Evolutionary conservation across 1,140 invertebrate species (phyloP), one percentile per base, ranked within the genome.

Genomic region (Pseudoatta argentina): DNA sequence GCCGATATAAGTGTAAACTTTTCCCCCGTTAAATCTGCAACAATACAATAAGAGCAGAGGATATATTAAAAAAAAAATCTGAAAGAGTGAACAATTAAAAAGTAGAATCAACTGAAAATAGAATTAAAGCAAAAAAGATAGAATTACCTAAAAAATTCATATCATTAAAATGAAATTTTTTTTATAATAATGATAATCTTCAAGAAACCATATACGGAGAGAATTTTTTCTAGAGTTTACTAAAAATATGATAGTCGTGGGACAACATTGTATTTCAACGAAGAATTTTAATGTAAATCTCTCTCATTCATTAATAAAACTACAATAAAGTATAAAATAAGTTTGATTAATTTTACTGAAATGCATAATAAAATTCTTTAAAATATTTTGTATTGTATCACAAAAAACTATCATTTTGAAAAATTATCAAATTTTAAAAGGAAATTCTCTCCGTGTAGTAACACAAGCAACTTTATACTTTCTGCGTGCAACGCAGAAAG

Each of bases 1-100:
- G 73, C 98, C 98, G 91, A 99, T 99, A 94, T 99, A 99, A 16
- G 98, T 98, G 95, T 99, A 99, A 92, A 99, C 98, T 93, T 97
- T 97, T 67, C 98, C 98, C 92, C 97, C 97, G 94, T 98, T 97
- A 93, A 98, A 99, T 94, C 98, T 99, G 95, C 88, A 93, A 91
- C 88, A 92, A 91, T 67, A 21, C 3, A 89, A 59, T 1, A 76
- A 8, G 3, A 44, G 10, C 3, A n/a, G 12, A 57, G 48, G 0
- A 71, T 30, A 16, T 12, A 78, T 48, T 12, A 30, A 39, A 16
- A 18, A 27, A 18, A 27, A 14, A 57, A 8, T 24, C 7, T 66
- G 14, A 27, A 14, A 85, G 7, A 67, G 1, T 8, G 30, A 34
- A 16, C 7, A n/a, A 48, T 2, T 21, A 24, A 44, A 48, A 51